These are phyloP conservation scores for Hyles vespertilio DNA, from an alignment of 1,140 invertebrate genomes.

Conservation along the genomic window DNA sequence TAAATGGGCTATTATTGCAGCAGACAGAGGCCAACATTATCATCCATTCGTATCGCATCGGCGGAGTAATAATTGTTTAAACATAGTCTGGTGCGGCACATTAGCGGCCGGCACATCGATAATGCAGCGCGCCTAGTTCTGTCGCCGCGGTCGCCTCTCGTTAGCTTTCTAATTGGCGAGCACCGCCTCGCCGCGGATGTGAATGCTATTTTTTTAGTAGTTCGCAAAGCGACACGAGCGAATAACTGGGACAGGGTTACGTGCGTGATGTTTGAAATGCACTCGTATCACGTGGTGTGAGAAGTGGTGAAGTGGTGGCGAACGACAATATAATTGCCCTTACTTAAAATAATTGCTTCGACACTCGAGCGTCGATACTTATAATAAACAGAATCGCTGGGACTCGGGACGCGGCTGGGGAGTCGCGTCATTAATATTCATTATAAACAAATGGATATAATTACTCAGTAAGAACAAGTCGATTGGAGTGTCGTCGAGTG, in stretches of 20 bases:
- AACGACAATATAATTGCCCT: conserved; percentile 40
- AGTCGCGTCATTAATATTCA: conserved; percentile 60
- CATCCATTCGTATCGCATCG: conserved; percentile 65
- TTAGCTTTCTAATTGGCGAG: conserved; percentile 41
- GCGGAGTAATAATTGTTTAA: conserved; percentile 66
- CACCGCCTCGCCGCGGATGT: conserved; percentile 7
- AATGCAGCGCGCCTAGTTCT: conserved; percentile 35
- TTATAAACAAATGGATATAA: conserved; percentile 70
- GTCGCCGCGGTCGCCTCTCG: conserved; percentile 29
- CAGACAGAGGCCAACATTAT: conserved; percentile 65
- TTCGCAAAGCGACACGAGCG: conserved; percentile 8
- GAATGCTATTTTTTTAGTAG: conserved; percentile 5
- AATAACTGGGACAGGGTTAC: conserved; percentile 21
- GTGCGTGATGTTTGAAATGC: conserved; percentile 29
- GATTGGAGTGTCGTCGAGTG: conserved; percentile 48
- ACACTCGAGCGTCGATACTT: conserved; percentile 37
- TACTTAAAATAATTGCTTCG: conserved; percentile 48
- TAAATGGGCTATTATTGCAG: conserved; percentile 70
- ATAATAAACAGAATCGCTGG: conserved; percentile 41
- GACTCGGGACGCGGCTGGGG: conserved; percentile 13
- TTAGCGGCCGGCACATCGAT: conserved; percentile 55
- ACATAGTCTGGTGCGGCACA: conserved; percentile 53
- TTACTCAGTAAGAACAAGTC: conserved; percentile 57
- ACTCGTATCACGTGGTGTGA: conserved; percentile 26
- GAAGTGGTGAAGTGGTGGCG: conserved; percentile 30